A percentile compares a stretch with the other conserved stretches of the same genome.
These are phyloP conservation scores for Cherax destructor DNA, from an alignment of 1,140 invertebrate genomes.

Conservation along the genomic window DNA sequence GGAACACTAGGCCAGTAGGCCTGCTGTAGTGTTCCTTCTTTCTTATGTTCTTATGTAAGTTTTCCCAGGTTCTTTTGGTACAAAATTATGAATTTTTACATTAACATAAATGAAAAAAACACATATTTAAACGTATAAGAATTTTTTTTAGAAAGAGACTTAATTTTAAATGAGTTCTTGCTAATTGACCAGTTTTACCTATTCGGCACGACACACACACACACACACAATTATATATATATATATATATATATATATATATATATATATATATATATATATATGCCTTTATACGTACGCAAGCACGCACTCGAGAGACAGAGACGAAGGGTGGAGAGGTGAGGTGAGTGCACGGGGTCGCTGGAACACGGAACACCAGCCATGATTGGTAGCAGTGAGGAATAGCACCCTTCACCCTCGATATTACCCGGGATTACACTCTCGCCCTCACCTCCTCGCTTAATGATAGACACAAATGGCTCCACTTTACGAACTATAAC, in stretches of 20 bases:
- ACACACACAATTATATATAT: no score
- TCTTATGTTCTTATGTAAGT: no score
- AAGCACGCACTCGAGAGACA: conserved; percentile 4
- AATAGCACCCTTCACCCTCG: conserved; percentile 6
- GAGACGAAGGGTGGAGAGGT: background rate
- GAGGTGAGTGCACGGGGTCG: background rate
- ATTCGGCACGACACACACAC: no score
- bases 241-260: conserved; percentile 21
- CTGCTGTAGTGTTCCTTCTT: no score
- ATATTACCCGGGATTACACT: conserved; percentile 22
- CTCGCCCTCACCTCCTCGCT: conserved; percentile 5
- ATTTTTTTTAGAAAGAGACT: no score
- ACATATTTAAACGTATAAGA: no score
- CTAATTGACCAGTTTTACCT: no score
- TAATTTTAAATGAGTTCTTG: no score
- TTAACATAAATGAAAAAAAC: no score
- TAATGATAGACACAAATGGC: conserved; percentile 21
- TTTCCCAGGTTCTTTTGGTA: no score
- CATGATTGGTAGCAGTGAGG: conserved; percentile 22
- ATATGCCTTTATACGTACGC: background rate
- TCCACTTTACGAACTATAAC: background rate
- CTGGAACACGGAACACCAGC: background rate
- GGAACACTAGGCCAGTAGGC: no score
- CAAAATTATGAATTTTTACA: no score
- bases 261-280: conserved; percentile 16